Evolutionary conservation across 2,797 vertebrate genomes (phyloP).

Genomic region (Rhodeus uyekii): DNA sequence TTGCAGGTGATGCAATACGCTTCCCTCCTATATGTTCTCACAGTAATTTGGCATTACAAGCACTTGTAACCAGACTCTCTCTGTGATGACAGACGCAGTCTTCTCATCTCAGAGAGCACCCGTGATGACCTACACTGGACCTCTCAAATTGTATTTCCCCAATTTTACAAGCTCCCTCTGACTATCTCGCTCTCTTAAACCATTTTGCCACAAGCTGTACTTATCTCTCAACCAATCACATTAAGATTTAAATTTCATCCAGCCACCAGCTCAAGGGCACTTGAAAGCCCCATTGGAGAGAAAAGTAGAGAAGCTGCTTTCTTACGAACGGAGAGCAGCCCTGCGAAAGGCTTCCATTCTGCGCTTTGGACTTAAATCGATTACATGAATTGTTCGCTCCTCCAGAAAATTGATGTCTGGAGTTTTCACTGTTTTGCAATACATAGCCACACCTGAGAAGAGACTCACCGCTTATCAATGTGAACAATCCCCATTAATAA

Average conservation of each 20-base stretch:
- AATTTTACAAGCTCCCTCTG: constrained; percentile 3
- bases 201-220: constrained; percentile 29
- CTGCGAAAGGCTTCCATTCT: constrained; percentile 40
- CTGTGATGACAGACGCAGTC: neutral
- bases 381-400: constrained; percentile 55
- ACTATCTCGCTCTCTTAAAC: neutral
- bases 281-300: constrained; percentile 34
- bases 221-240: constrained; percentile 46
- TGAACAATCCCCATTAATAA: constrained; percentile 56
- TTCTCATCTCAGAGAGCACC: constrained; percentile 16
- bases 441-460: constrained; percentile 28
- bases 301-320: constrained; percentile 29
- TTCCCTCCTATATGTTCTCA: neutral
- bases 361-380: constrained; percentile 55
- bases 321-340: constrained; percentile 26
- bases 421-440: constrained; percentile 44
- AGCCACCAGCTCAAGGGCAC: constrained; percentile 51
- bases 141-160: constrained; percentile 14
- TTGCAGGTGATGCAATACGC: neutral
- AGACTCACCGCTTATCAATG: constrained; percentile 39
- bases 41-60: constrained; percentile 13
- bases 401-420: constrained; percentile 51
- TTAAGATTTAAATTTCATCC: constrained; percentile 58
- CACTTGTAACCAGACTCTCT: neutral
- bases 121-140: constrained; percentile 1